Evolutionary conservation across 2,113 vertebrate genomes (phyloP), one percentile per base, ranked within the genome.

Genomic region (Pseudorasbora parva): DNA sequence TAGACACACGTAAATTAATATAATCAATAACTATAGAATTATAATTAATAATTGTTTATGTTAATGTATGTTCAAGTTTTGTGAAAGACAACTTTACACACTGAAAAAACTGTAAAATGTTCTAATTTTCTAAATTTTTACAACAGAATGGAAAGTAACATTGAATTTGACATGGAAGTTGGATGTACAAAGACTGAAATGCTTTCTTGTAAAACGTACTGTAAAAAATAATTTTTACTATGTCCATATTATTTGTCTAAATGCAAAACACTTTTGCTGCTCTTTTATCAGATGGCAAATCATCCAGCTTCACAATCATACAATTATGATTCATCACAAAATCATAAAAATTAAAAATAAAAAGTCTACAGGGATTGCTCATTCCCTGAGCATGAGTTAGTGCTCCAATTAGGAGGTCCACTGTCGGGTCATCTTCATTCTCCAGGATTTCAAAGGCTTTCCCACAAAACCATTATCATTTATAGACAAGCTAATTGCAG

Each of bases 381-480:
- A 45, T 45, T 72, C 41, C 9, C 30, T 49, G 54, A 72, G 1
- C 54, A 54, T 43, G 21, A 66, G 27, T 43, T 68, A 51, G 5
- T 51, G 49, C 30, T 25, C 21, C 47, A 51, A 19, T 54, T 69
- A 66, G 15, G 47, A 37, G 21, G 57, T 12, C n/a, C 37, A 37
- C 47, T 23, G 25, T 73, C 43, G 54, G 54, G 47, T 51, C 60
- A 45, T 81, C 84, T 57, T 4, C 57, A 69, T 56, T 82, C 84
- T 82, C 12, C 57, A 37, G n/a, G n/a, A 51, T 62, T 47, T 77
- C 47, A 76, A 69, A 21, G 15, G 80, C 66, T 84, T 82, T 88
- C 72, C 86, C 86, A 87, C 45, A 84, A 21, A 78, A 78, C 73
- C 73, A 89, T 91, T 89, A 88, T 89, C 91, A 88, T 91, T 91